Conservation (phyloP, 30 jellyfish, hydroid and myxozoan species). For the Cassiopea andromeda region DNA sequence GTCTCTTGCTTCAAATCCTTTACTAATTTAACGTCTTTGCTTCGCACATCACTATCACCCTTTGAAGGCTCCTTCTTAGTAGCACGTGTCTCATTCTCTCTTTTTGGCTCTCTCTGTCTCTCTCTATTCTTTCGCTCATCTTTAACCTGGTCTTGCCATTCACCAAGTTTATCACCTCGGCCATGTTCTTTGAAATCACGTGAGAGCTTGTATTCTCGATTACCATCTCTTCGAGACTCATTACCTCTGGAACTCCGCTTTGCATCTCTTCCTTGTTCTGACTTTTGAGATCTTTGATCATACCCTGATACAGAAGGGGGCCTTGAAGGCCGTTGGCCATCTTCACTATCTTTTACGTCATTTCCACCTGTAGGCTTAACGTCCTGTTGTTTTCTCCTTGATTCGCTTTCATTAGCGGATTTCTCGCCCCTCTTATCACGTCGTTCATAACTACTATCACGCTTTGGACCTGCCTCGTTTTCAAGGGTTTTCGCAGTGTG, state of each 20-base stretch:
- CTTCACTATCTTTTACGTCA: background rate
- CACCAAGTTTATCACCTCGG: background rate
- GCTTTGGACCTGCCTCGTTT: background rate
- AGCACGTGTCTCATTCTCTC: background rate
- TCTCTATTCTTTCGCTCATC: constrained; percentile 18
- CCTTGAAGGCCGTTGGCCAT: background rate
- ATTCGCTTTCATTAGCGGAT: background rate
- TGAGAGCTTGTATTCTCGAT: background rate
- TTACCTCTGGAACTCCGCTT: constrained; percentile 4
- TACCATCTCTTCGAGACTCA: constrained; percentile 26
- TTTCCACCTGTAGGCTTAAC: background rate
- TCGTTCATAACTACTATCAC: background rate
- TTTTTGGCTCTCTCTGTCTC: constrained; percentile 1
- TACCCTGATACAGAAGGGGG: constrained; percentile 4
- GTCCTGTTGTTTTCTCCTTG: background rate
- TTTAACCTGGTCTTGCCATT: constrained; percentile 12
- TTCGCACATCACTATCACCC: background rate
- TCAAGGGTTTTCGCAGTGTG: background rate
- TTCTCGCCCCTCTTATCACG: background rate
- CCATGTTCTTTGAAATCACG: constrained; percentile 29
- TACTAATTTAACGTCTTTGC: background rate
- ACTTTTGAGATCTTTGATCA: background rate
- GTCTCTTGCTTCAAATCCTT: background rate
- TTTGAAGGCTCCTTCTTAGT: background rate
- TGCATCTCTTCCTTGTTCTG: constrained; percentile 1